Evolutionary conservation across 2,888 invertebrate genomes (phyloP).

Genomic region (Drosophila nigritarsus): DNA sequence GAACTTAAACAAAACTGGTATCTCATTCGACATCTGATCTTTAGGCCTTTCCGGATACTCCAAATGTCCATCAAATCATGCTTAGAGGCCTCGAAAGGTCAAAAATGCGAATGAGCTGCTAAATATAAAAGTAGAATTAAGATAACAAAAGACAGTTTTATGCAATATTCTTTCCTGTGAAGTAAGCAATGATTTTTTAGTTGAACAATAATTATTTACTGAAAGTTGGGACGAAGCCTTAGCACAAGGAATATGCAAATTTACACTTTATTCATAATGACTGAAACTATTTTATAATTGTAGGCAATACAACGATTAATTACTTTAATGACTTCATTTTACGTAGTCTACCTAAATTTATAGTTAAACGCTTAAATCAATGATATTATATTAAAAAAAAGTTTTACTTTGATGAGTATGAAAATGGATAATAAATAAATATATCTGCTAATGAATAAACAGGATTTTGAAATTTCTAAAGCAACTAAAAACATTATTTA

Average conservation of each 20-base stretch:
- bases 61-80: neutral
- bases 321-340: neutral
- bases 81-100: slow-evolving; percentile 1
- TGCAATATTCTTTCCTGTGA: slow-evolving; percentile 10
- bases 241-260: neutral
- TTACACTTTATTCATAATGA: neutral
- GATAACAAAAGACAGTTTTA: slow-evolving; percentile 17
- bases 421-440: neutral
- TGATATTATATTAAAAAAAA: slow-evolving; percentile 3
- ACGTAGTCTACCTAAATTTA: neutral
- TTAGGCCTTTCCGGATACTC: neutral
- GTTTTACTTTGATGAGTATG: slow-evolving; percentile 1
- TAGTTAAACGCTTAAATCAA: neutral
- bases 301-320: neutral
- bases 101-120: slow-evolving; percentile 17
- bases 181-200: neutral
- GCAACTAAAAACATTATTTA: neutral
- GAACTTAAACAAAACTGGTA: neutral
- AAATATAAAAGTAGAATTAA: slow-evolving; percentile 16
- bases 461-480: neutral
- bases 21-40: neutral
- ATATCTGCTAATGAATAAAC: neutral
- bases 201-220: neutral
- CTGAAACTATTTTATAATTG: neutral
- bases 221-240: neutral